Base-by-base conservation (phyloP, 1,140 invertebrate genomes). In the Pogonus chalceus region DNA sequence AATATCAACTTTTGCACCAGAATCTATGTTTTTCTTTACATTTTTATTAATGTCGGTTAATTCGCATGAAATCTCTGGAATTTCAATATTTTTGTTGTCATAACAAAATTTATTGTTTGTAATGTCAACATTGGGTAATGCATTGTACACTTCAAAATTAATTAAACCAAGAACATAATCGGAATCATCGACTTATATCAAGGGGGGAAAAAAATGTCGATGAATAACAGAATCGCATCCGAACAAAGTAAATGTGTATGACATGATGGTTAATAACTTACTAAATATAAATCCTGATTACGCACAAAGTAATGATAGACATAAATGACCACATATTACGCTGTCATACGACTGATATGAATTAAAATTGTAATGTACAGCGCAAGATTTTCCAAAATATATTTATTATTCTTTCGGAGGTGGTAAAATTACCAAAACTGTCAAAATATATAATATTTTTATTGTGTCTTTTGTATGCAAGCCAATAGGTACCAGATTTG, bases 381-480 rank as follows among this genome's bases (percentile, higher is more conserved):
- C 49, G 22, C 14, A 21, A 23, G 35, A 52, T 23, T 21, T 22
- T 35, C 35, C 35, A 18, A 61, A 54, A 59, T 65, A 67, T 20
- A 60, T 60, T 10, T 60, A 47, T 20, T 64, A 47, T 60, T 67
- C 62, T 35, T 31, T 24, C 20, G 65, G 63, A 22, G 65, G 65
- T 58, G n/a, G 57, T 57, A 10, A 65, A 51, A 53, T 67, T 56
- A 22, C 65, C 63, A 60, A 56, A 65, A 56, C 62, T 63, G 60
- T 68, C 59, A 59, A 60, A 60, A 51, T 60, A 60, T 21, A 39
- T 16, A 31, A 49, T 46, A 31, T 22, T 39, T 51, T 56, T 54
- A 23, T 57, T 46, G 22, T 53, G 14, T 59, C 64, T 64, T 35
- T 49, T 55, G 53, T 64, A 60, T 35, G 60, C 59, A 60, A 66